Conservation (phyloP, 2,797 vertebrate species). For the Rhinoraja longicauda region DNA sequence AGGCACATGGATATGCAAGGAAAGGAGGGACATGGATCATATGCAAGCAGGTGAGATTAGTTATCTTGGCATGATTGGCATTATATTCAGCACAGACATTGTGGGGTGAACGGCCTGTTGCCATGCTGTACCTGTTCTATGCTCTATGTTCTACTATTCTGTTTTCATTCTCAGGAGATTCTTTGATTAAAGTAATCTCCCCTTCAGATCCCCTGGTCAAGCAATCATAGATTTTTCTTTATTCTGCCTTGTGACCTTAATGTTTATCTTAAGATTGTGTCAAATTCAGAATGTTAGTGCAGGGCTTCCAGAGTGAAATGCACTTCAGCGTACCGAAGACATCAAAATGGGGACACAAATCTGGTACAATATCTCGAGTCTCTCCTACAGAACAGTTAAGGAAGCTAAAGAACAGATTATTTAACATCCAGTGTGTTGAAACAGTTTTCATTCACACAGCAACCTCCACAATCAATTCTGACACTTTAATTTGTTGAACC, state of each 20-base stretch:
- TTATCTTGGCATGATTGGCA: no score
- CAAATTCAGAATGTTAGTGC: neutral
- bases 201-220: neutral
- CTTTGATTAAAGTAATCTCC: neutral
- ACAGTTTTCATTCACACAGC: neutral
- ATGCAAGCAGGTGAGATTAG: no score
- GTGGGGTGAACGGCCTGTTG: no score
- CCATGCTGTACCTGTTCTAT: no score
- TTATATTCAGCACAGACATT: no score
- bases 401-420: neutral
- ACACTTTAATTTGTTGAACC: neutral
- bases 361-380: no score
- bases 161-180: neutral
- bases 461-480: constrained; percentile 10
- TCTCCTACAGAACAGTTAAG: neutral
- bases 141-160: no score
- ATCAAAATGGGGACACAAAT: neutral
- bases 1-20: no score
- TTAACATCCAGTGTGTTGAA: neutral
- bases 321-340: neutral
- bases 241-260: neutral
- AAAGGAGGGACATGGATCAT: no score
- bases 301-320: neutral
- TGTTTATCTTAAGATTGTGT: neutral
- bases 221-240: neutral